Evolutionary conservation across 2,113 vertebrate species (phyloP), one percentile per base, ranked within the genome.

Genomic region (Hippocampus comes): DNA sequence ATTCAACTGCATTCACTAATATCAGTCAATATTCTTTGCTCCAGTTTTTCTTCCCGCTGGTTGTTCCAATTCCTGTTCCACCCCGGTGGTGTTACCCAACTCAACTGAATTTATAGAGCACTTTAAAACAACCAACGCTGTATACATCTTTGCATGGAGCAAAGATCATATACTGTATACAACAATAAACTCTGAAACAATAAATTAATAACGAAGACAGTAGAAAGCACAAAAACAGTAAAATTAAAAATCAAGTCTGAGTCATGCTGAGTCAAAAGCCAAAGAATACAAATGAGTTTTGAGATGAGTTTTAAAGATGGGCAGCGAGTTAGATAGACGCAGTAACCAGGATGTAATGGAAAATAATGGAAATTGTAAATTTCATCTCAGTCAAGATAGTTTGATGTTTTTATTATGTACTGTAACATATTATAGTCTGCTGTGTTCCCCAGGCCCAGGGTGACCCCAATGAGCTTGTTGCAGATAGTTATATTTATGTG

Each of bases 401-500:
- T 43, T 65, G 20, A 65, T 42, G 34, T 42, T 43, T 2, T n/a
- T 66, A 15, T 48, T 8, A 9, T 23, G 63, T 66, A 66, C 12
- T 48, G 41, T 66, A 46, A 23, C 5, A 66, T 46, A 25, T 23
- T 65, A 12, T 23, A 23, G 63, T n/a, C 34, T 21, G 30, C 59
- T 65, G 73, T 73, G 67, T n/a, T 56, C 66, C 56, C 23, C 11
- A 63, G 9, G 14, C 48, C 51, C n/a, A 8, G 5, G 8, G 60
- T n/a, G 53, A 67, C 72, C 67, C 3, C 70, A 15, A 3, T 3
- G 1, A 46, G n/a, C 21, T 23, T 6, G 48, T 56, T 51, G 64
- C 56, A 5, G 74, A 1, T 9, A 20, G 56, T 70, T 69, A 59
- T 78, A 75, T 75, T 83, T 10, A 9, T 34, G 75, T 71, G 76